Evolutionary conservation across 1,140 invertebrate genomes (phyloP), one percentile per base, ranked within the genome.

Genomic region (Sesamia nonagrioides): DNA sequence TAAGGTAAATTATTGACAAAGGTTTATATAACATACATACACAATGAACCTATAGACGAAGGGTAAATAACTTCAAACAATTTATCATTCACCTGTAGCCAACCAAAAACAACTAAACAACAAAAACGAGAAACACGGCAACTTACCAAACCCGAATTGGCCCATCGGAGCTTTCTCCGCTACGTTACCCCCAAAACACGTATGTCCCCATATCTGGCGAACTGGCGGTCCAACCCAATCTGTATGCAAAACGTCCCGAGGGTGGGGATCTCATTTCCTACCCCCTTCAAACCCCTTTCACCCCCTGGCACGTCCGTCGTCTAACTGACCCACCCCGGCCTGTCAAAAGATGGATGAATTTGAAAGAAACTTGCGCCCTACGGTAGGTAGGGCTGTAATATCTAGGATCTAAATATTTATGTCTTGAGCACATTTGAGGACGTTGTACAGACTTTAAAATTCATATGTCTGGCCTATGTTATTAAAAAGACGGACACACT

Each of bases 211-310:
- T 77, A 77, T 78, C 66, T 37, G n/a, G 6, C 33, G 40, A 63
- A 50, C 54, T 17, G 48, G 35, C 56, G 33, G 68, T 63, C 79
- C 68, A 21, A 74, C 75, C 66, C 75, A 81, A 77, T 81, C 79
- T 81, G 79, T 81, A 81, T 81, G 79, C 79, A 77, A 81, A 81
- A 74, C 75, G 58, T 77, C 68, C 79, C 75, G 60, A 50, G 58
- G 77, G 52, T 8, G 21, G 66, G 27, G 66, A 68, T 77, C 61
- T 77, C 74, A 77, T 77, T 77, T 77, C 74, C 74, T 77, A 40
- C 60, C 60, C 48, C 74, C 48, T 11, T 11, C n/a, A n/a, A n/a
- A n/a, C n/a, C n/a, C n/a, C 27, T 50, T 9, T 6, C 35, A 42
- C 40, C 58, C 58, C 37, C 71, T 17, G 42, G 73, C 73, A 75